phyloP scores from a whole-genome alignment of 1,140 invertebrate genomes.

The Augochlora pura region DNA sequence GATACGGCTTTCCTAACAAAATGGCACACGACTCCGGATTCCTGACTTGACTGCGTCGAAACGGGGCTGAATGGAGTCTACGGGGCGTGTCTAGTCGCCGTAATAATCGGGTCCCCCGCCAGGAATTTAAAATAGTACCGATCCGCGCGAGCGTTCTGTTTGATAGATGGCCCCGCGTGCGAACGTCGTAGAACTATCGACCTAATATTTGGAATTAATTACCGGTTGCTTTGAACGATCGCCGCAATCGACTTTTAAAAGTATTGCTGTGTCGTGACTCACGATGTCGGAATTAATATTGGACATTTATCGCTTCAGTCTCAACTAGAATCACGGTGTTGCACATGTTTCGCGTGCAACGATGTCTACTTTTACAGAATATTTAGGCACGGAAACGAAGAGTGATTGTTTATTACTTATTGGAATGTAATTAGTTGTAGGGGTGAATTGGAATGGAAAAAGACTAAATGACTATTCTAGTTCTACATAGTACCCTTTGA shows the following conservation, averaged over 20 bases:
- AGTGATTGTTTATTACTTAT: too few relatives aligned
- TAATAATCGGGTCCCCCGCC: slow-evolving; percentile 43
- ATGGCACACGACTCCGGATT: slow-evolving; percentile 40
- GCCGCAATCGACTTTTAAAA: background rate
- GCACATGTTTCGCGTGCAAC: too few relatives aligned
- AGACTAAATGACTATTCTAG: too few relatives aligned
- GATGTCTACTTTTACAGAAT: too few relatives aligned
- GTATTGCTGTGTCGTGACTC: background rate
- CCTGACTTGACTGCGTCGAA: slow-evolving; percentile 30
- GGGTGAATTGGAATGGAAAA: too few relatives aligned
- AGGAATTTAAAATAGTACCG: slow-evolving; percentile 38
- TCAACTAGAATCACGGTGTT: too few relatives aligned
- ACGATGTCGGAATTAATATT: background rate
- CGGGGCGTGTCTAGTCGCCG: slow-evolving; percentile 19
- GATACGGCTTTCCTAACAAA: slow-evolving; percentile 51
- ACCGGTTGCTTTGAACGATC: background rate
- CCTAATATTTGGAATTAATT: background rate
- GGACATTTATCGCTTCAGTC: too few relatives aligned
- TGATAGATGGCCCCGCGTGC: background rate
- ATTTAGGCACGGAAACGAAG: too few relatives aligned
- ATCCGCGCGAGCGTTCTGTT: background rate
- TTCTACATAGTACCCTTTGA: too few relatives aligned
- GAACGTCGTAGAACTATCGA: background rate
- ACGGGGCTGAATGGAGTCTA: slow-evolving; percentile 26
- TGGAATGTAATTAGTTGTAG: too few relatives aligned